Evolutionary conservation across 2,797 vertebrate genomes (phyloP).

Genomic region (Brachymystax lenok): DNA sequence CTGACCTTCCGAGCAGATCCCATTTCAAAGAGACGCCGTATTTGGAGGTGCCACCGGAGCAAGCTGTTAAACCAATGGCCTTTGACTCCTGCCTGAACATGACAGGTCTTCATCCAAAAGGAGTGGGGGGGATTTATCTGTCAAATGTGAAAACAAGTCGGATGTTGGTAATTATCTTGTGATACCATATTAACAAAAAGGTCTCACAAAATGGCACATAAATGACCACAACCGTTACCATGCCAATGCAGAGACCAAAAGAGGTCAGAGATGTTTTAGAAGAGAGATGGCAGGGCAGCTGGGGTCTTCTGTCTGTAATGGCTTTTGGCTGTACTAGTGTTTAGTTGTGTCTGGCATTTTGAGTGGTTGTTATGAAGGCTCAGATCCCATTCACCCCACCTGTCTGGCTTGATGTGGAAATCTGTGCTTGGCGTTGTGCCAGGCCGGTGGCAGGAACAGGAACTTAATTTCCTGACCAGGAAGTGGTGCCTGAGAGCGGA

Average conservation of each 20-base stretch:
- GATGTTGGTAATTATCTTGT: background rate
- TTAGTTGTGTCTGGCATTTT: background rate
- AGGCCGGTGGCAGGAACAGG: slow-evolving; percentile 12
- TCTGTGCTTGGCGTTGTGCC: slow-evolving; percentile 42
- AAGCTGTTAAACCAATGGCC: slow-evolving; percentile 38
- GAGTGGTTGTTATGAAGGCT: slow-evolving; percentile 6
- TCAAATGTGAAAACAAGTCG: slow-evolving; percentile 5
- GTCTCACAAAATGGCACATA: background rate
- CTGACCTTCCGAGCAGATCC: slow-evolving; percentile 46
- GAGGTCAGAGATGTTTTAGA: background rate
- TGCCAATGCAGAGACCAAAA: background rate
- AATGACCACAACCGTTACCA: background rate
- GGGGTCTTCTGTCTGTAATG: background rate
- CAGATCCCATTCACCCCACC: background rate
- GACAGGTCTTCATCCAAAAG: slow-evolving; percentile 22
- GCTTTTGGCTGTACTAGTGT: background rate
- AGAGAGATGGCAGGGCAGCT: background rate
- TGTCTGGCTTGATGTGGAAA: slow-evolving; percentile 8
- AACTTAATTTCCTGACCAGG: slow-evolving; percentile 48
- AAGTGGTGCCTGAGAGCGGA: slow-evolving; percentile 48
- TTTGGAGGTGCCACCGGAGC: slow-evolving; percentile 44
- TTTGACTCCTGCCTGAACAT: slow-evolving; percentile 45
- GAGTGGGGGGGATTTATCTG: background rate
- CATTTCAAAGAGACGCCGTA: slow-evolving; percentile 54
- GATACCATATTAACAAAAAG: background rate